Base-by-base conservation (phyloP, 2,888 invertebrate genomes). In the Euzophera pinguis region DNA sequence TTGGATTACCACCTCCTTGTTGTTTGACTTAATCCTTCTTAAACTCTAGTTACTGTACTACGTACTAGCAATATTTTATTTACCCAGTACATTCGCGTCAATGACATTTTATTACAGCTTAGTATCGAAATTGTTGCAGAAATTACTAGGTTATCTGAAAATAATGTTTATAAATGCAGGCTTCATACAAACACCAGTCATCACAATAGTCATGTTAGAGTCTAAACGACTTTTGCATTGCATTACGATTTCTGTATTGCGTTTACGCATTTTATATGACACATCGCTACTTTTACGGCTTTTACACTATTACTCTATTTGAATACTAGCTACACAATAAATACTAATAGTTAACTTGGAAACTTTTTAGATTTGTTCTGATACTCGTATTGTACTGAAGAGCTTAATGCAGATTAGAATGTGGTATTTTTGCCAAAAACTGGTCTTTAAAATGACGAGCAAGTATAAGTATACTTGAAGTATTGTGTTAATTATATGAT, bases 81-180 rank as follows among this genome's bases (percentile, higher is more conserved):
- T 22, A 22, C 22, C 22, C 5, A 5, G 13, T 43, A 41, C 13
- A 41, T 29, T 29, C 8, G n/a, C n/a, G n/a, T 8, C 5, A 13
- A 27, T 13, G 29, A 43, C 43, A 9, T 12, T 43, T 43, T 43
- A 29, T 43, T 13, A 43, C 43, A 43, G 29, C n/a, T 45, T 45
- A 43, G 9, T 45, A 32, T 45, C 32, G 27, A 27, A 43, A 12
- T 43, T 27, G 12, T 12, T 27, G 29, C 32, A 27, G 43, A 43
- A 45, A 45, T 29, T 45, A 32, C 29, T 32, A 45, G 14, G 13
- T 14, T 29, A 14, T 39, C 13, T 10, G 10, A 8, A 29, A 43
- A 13, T 12, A 13, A 12, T 12, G 8, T 22, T 8, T 32, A 29
- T 29, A 43, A 9, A 29, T 8, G 14, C 32, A 45, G 3, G 45